Base-by-base conservation (phyloP, 2,888 invertebrate genomes). In the Scaptomyza reducta region DNA sequence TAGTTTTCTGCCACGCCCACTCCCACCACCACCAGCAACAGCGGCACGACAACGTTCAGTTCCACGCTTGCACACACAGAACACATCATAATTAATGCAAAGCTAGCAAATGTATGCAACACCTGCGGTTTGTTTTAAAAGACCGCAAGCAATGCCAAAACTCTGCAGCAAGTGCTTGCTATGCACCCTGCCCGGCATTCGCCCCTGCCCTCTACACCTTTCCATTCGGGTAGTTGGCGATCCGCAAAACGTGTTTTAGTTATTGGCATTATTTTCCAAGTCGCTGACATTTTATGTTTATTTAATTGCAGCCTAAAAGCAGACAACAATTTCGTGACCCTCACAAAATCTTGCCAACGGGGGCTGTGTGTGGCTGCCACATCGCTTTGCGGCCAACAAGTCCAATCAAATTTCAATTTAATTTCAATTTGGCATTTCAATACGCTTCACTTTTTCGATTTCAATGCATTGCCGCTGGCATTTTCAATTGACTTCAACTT, bases 51-150 rank as follows among this genome's bases (percentile, higher is more conserved):
- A 16, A 16, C 16, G 40, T 40, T 11, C n/a, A 35, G 35, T 31
- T 38, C 22, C 58, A 18, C 35, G 27, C 25, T 14, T 9, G 45
- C 40, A 38, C 35, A 51, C 56, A 64, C 44, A 51, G 82, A 87
- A 90, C 87, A 88, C 49, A 49, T 90, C 90, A 91, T 91, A 91
- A 91, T 91, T 91, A 91, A 91, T 91, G 91, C 91, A 91, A 91
- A 91, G 91, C 91, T 90, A 77, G 87, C 67, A 85, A 90, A 91
- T 89, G 90, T 90, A 90, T 91, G 91, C 91, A 91, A 91, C 91
- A 91, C 91, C 91, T 91, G 91, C 79, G 91, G 90, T 91, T 91
- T 83, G 89, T 90, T 89, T 90, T 75, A 89, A 90, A 90, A 88
- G 90, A 91, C 91, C 90, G 83, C 90, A 88, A 83, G 77, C 79